phyloP scores from a whole-genome alignment of 2,113 vertebrate species.

The human (Homo sapiens) region GRCh38 chr16:82904001-82904500 shows the following conservation, averaged over 20 bases:
- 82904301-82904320: background rate
- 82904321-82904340: background rate
- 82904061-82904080: conserved; percentile 70
- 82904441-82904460: background rate
- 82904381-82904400: background rate
- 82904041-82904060: conserved; percentile 72
- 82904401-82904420: background rate
- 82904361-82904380: background rate
- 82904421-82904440: background rate
- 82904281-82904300: background rate
- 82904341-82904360: background rate
- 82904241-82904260: background rate
- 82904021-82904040: conserved; percentile 70
- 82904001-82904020: conserved; percentile 54
- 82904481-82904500: background rate
- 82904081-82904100: conserved; percentile 74
- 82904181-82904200: conserved; percentile 66
- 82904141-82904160: conserved; percentile 62
- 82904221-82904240: conserved; percentile 42
- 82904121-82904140: conserved; percentile 34
- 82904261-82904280: background rate
- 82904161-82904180: conserved; percentile 56
- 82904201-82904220: conserved; percentile 56
- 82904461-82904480: background rate
- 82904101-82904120: conserved; percentile 68